These are phyloP conservation scores for Echinometra lucunter DNA, from an alignment of 53 echinoderm and acorn worm genomes.

Conservation along the genomic window DNA sequence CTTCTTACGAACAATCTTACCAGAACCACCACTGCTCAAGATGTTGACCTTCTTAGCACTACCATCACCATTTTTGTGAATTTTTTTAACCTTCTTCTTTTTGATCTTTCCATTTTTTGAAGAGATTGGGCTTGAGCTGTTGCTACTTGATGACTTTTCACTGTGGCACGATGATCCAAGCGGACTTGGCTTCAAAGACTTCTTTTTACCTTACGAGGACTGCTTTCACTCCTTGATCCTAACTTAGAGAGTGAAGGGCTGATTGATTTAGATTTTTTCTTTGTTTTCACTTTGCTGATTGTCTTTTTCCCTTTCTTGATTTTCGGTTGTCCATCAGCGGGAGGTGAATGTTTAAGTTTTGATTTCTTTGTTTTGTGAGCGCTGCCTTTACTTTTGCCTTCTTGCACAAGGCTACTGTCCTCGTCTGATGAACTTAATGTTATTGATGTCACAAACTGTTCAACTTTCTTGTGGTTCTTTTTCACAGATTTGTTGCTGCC, in stretches of 20 bases:
- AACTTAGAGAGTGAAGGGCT: slow-evolving; percentile 40
- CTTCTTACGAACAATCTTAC: slow-evolving; percentile 43
- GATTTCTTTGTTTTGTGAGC: slow-evolving; percentile 70
- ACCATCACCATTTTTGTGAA: slow-evolving; percentile 19
- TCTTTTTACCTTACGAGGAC: slow-evolving; percentile 62
- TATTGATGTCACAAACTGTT: background rate
- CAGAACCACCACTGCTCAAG: background rate
- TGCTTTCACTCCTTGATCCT: slow-evolving; percentile 36
- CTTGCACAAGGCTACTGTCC: background rate
- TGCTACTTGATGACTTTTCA: slow-evolving; percentile 54
- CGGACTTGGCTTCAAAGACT: slow-evolving; percentile 56
- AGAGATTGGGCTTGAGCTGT: slow-evolving; percentile 30
- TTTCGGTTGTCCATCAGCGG: slow-evolving; percentile 64
- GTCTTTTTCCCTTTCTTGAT: slow-evolving; percentile 75
- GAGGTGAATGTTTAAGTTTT: slow-evolving; percentile 69
- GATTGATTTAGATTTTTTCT: slow-evolving; percentile 53
- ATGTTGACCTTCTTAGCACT: slow-evolving; percentile 8
- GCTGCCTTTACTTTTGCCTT: slow-evolving; percentile 34
- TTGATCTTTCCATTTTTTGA: slow-evolving; percentile 63
- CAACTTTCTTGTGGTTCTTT: slow-evolving; percentile 54
- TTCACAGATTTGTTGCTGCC: slow-evolving; percentile 35
- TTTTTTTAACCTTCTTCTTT: slow-evolving; percentile 61
- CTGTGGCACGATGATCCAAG: background rate
- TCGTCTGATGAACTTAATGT: slow-evolving; percentile 53
- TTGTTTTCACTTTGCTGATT: slow-evolving; percentile 46